phyloP scores from a whole-genome alignment of 2,797 vertebrate genomes.

The Thalassophryne amazonica region DNA sequence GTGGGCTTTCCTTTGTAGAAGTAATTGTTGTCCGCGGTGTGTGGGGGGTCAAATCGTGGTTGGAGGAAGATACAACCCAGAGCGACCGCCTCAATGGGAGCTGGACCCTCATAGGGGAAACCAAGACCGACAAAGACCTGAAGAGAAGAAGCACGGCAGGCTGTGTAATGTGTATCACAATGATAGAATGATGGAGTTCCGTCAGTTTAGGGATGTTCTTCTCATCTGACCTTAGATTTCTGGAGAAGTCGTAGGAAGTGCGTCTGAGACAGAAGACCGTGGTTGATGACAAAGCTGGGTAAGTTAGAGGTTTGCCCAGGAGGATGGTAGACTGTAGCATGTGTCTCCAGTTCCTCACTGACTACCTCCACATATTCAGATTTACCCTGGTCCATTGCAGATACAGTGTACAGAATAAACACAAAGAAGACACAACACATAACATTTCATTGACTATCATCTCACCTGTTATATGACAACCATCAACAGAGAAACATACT shows the following conservation, averaged over 20 bases:
- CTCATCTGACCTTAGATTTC: conserved; percentile 63
- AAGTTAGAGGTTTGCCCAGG: conserved; percentile 44
- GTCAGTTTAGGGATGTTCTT: not conserved
- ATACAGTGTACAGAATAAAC: conserved; percentile 4
- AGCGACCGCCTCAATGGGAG: conserved; percentile 73
- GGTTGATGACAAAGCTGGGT: conserved; percentile 67
- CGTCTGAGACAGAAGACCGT: conserved; percentile 70
- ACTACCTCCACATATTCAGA: conserved; percentile 63
- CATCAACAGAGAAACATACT: too few relatives aligned
- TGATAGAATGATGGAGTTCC: not conserved
- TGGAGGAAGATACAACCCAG: conserved; percentile 74
- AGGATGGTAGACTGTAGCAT: conserved; percentile 70
- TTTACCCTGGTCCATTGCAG: conserved; percentile 57
- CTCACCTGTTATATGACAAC: too few relatives aligned
- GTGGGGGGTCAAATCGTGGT: conserved; percentile 65
- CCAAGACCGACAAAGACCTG: conserved; percentile 78
- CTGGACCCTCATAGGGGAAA: conserved; percentile 77
- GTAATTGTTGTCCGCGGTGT: conserved; percentile 64
- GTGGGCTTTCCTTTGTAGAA: conserved; percentile 78
- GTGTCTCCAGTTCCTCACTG: conserved; percentile 65
- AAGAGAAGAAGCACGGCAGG: not conserved
- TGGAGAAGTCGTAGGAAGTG: conserved; percentile 64
- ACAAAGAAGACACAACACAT: not conserved
- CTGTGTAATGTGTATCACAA: not conserved
- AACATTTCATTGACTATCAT: too few relatives aligned